Base-by-base conservation (phyloP, 2,888 invertebrate species). In the Melinaea menophilus region DNA sequence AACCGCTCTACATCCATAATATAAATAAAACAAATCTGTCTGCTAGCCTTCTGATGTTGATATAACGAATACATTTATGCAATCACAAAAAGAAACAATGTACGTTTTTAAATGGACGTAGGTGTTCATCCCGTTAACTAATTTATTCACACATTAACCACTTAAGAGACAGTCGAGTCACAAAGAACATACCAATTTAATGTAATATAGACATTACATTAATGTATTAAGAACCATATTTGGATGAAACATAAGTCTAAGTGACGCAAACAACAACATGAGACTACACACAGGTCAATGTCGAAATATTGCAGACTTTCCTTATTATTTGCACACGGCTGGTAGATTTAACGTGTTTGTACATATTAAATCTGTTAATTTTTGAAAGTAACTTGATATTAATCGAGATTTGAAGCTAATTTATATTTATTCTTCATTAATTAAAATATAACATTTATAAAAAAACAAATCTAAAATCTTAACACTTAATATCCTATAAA, bases 261-360 rank as follows among this genome's bases (percentile, higher is more conserved):
- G 55, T 65, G 65, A 65, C 63, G 62, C 56, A 65, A 65, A 31
- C 12, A 9, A 31, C 57, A 13, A 55, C 34, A 22, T 37, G 31
- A 58, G 22, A 41, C 48, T 48, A 45, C 61, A 37, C 33, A 45
- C 34, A 4, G 56, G 47, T 65, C 56, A 61, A 63, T 56, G 59
- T 56, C 59, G 56, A 65, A 41, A 63, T 61, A 67, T 67, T 65
- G 63, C 62, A 59, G 54, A 67, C 51, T 51, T 51, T 51, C 51
- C 51, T 51, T 31, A 22, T 9, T 31, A 9, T 51, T 51, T 31
- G 12, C 46, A 46, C 11, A 46, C n/a, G 7, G n/a, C 13, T 48
- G n/a, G 31, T 51, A 11, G 22, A 51, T 51, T 31, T 51, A 31
- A 45, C 46, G 22, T 45, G 45, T 13, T 45, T 5, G n/a, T 13